phyloP scores from a whole-genome alignment of 2,888 invertebrate species.

The Nowickia ferox region DNA sequence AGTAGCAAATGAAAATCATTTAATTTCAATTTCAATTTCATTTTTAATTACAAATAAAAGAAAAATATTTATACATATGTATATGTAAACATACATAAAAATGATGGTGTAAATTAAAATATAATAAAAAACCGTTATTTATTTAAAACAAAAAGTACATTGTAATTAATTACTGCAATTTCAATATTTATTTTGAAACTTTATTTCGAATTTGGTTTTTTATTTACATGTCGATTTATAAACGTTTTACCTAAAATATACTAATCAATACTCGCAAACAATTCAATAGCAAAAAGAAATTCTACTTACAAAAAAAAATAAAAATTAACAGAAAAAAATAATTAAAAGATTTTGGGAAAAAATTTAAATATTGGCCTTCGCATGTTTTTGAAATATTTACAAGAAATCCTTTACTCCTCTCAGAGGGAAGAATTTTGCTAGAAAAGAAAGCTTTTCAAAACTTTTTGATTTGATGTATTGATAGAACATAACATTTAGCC shows the following conservation, averaged over 20 bases:
- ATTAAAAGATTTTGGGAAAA: conserved; percentile 31
- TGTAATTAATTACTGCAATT: conserved; percentile 18
- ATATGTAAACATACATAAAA: background rate
- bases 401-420: too few relatives aligned
- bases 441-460: too few relatives aligned
- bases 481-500: too few relatives aligned
- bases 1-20: conserved; percentile 35
- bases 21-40: conserved; percentile 35
- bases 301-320: conserved; percentile 4
- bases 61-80: background rate
- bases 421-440: too few relatives aligned
- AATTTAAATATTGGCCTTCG: background rate
- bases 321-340: background rate
- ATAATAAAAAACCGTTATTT: conserved; percentile 33
- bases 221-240: conserved; percentile 59
- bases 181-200: background rate
- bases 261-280: conserved; percentile 25
- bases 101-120: conserved; percentile 74
- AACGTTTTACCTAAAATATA: conserved; percentile 56
- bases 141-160: background rate
- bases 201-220: conserved; percentile 26
- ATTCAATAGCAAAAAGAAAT: conserved; percentile 23
- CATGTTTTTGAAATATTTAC: too few relatives aligned
- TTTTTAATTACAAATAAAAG: conserved; percentile 25
- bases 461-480: too few relatives aligned